A percentile compares a stretch with the other conserved stretches of the same genome.
These are phyloP conservation scores for Epinephelus moara DNA, from an alignment of 2,113 vertebrate genomes.

Conservation along the genomic window DNA sequence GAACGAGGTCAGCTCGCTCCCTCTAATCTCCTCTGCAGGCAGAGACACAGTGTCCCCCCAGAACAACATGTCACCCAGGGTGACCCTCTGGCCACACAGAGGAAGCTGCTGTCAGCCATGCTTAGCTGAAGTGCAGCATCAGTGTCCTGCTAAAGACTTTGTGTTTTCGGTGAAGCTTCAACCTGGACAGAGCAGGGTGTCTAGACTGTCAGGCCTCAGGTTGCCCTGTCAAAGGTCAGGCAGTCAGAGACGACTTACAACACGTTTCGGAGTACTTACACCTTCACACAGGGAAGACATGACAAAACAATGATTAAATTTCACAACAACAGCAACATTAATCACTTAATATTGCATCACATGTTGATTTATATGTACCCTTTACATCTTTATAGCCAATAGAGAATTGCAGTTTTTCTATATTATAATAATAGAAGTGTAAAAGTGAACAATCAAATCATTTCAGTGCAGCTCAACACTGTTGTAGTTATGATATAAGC, in stretches of 20 bases:
- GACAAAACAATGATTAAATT: not conserved
- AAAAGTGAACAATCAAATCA: not conserved
- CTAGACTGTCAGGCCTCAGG: constrained; percentile 24
- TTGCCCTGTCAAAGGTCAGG: constrained; percentile 33
- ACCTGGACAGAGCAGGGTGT: constrained; percentile 29
- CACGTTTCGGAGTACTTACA: constrained; percentile 4
- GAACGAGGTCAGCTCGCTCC: constrained; percentile 74
- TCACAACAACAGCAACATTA: not conserved
- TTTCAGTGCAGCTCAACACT: not conserved
- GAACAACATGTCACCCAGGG: constrained; percentile 68
- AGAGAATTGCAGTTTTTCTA: not conserved
- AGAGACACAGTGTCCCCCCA: constrained; percentile 66
- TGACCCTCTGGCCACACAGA: constrained; percentile 72
- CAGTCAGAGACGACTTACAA: constrained; percentile 4
- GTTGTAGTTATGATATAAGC: not conserved
- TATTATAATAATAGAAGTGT: not conserved
- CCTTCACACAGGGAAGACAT: not conserved
- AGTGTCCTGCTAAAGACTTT: constrained; percentile 56
- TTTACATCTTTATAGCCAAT: not conserved
- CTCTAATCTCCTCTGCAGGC: constrained; percentile 70
- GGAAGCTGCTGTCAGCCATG: constrained; percentile 74
- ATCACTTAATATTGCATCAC: not conserved
- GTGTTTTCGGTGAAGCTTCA: constrained; percentile 46
- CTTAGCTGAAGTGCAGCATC: constrained; percentile 52
- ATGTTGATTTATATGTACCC: not conserved